Percentiles rank a stretch among this genome's conserved stretches.
phyloP scores from a whole-genome alignment of 2,113 vertebrate genomes.

The Leptosomus discolor region DNA sequence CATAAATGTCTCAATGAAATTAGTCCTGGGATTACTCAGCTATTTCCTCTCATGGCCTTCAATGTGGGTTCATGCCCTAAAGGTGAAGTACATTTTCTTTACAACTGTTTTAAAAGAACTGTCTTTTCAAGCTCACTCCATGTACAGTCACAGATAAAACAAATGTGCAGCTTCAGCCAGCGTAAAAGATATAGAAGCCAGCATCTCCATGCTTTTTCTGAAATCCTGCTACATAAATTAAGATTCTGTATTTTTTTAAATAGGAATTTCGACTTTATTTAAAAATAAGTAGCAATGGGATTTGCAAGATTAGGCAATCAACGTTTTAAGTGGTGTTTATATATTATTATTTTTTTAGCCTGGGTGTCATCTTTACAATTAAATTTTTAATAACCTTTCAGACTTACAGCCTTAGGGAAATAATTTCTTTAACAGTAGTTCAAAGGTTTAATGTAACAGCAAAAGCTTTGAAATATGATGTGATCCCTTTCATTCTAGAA shows the following conservation, averaged over 20 bases:
- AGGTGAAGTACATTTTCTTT: not conserved
- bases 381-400: slow-evolving; percentile 75
- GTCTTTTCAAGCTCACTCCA: not conserved
- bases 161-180: not conserved
- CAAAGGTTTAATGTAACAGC: slow-evolving; percentile 68
- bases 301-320: slow-evolving; percentile 50
- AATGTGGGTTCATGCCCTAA: not conserved
- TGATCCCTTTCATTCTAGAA: slow-evolving; percentile 65
- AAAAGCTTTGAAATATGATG: slow-evolving; percentile 66
- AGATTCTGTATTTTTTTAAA: not conserved
- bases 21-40: not conserved
- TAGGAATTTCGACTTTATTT: slow-evolving; percentile 47
- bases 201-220: not conserved
- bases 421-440: slow-evolving; percentile 63
- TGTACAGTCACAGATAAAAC: not conserved
- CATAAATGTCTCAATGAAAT: not conserved
- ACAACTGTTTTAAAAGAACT: not conserved
- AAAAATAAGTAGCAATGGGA: slow-evolving; percentile 52
- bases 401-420: slow-evolving; percentile 58
- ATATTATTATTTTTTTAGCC: slow-evolving; percentile 30
- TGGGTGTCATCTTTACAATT: slow-evolving; percentile 62
- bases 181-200: not conserved
- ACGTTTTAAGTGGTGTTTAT: slow-evolving; percentile 60
- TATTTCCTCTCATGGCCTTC: not conserved
- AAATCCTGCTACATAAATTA: not conserved